A percentile compares a stretch with the other conserved stretches of the same genome.
Evolutionary conservation across 1,140 invertebrate genomes (phyloP).

Genomic region (Pantala flavescens): DNA sequence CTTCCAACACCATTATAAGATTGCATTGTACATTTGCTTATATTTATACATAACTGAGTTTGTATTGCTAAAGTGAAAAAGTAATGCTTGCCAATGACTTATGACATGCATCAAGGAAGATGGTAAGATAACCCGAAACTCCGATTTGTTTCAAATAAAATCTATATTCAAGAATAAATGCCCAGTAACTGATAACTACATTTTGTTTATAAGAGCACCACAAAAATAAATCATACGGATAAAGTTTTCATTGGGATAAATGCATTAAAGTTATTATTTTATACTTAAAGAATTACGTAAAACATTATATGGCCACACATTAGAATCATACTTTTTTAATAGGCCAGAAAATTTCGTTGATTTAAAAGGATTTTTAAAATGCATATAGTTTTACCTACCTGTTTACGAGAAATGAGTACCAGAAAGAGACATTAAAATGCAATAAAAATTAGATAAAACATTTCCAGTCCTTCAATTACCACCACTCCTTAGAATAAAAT

Average conservation of each 20-base stretch:
- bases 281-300: background rate
- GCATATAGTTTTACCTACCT: background rate
- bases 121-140: conserved; percentile 1
- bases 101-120: background rate
- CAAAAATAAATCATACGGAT: background rate
- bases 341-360: background rate
- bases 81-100: background rate
- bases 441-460: background rate
- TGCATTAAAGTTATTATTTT: background rate
- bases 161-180: background rate
- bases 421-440: background rate
- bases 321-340: background rate
- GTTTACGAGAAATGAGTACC: background rate
- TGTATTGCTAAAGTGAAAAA: conserved; percentile 10
- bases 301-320: background rate
- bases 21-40: conserved; percentile 6
- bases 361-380: background rate
- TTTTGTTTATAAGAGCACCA: background rate
- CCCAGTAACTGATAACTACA: background rate
- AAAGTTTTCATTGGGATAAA: background rate
- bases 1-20: conserved; percentile 6
- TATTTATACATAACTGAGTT: background rate
- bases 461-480: background rate
- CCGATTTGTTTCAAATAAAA: background rate
- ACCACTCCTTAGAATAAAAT: conserved; percentile 2